phyloP scores from a whole-genome alignment of 2,797 vertebrate species.

The Betta splendens region DNA sequence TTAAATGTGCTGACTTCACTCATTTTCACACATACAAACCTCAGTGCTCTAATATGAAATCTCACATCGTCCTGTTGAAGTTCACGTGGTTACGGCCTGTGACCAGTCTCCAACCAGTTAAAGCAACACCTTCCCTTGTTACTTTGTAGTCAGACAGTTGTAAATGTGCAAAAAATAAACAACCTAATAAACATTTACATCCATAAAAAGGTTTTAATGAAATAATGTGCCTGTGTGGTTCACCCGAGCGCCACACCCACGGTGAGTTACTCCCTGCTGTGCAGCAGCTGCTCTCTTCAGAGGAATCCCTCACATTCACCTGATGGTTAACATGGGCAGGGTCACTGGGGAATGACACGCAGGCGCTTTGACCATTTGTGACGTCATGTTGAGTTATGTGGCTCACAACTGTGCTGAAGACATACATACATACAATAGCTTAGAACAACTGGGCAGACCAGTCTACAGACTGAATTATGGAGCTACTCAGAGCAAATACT shows the following conservation, averaged over 20 bases:
- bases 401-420: conserved; percentile 29
- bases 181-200: background rate
- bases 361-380: conserved; percentile 20
- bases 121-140: no score
- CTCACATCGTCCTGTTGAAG: background rate
- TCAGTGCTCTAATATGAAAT: background rate
- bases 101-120: conserved; percentile 32
- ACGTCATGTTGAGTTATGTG: conserved; percentile 18
- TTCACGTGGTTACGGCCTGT: conserved; percentile 33
- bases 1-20: background rate
- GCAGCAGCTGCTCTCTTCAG: conserved; percentile 39
- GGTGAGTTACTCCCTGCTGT: conserved; percentile 6
- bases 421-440: conserved; percentile 37
- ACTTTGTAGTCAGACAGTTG: background rate
- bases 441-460: conserved; percentile 23
- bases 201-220: background rate
- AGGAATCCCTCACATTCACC: background rate
- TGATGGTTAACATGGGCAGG: conserved; percentile 28
- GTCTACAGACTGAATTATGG: no score
- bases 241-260: conserved; percentile 2
- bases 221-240: conserved; percentile 1
- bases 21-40: conserved; percentile 6
- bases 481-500: no score
- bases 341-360: conserved; percentile 27
- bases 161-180: background rate